Base-by-base conservation (phyloP, 2,888 invertebrate genomes). In the Tetranychus truncatus region DNA sequence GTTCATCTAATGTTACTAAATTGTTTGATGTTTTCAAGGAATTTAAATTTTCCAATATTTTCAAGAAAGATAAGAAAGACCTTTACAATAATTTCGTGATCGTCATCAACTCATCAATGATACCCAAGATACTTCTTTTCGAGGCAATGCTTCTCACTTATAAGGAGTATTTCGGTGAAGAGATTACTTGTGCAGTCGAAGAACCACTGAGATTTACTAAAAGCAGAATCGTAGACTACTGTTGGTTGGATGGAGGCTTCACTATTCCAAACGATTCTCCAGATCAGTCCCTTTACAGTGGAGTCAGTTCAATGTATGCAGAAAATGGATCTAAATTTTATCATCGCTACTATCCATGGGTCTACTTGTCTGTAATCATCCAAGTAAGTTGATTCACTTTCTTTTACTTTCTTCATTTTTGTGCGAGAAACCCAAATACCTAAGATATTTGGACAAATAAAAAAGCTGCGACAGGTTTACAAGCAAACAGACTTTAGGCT, bases 331-430 rank as follows among this genome's bases (percentile, higher is more conserved):
- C 20, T 1, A 69, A 69, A 69, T 20, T 69, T 11, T 69, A 69
- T 69, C 69, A 24, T 11, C 69, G 69, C 20, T 69, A 69, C 69
- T 69, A 69, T 69, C 69, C n/a, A 21, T 69, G 69, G 69, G 69
- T 69, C 11, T 24, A 69, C 21, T 20, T 69, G n/a, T 11, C 21
- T 9, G 11, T 69, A 20, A n/a, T 69, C 7, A 11, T 69, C 34
- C 69, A 69, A 21, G 69, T 69, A 69, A 69, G 20, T 24, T 24
- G 2, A 21, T 69, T 69, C 9, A 15, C 21, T 67, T n/a, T 67
- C 21, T 67, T 9, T 11, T 21, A 7, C 67, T 8, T 15, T 4
- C 20, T 20, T 21, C 9, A 21, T 24, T 1, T 69, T 20, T 69
- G 6, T 21, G 2, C 2, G 24, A 24, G 24, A 24, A 24, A 24